Base-by-base conservation (phyloP, 1,140 invertebrate genomes). In the Neodiprion virginianus region DNA sequence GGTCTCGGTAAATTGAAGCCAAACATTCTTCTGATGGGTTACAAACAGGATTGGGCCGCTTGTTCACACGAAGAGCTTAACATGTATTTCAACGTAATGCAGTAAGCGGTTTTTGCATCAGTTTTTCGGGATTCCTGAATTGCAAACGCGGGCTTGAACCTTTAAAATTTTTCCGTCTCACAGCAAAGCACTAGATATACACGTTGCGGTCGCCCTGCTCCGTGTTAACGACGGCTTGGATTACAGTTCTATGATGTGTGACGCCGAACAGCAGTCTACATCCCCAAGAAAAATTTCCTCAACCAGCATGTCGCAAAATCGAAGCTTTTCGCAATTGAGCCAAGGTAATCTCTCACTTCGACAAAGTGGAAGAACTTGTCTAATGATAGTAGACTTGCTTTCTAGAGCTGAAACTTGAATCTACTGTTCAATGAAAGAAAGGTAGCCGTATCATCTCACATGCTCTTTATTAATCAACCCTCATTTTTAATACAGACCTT, bases 121-220 rank as follows among this genome's bases (percentile, higher is more conserved):
- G 49, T 67, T 72, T 21, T 49, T 70, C 17, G 70, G 48, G 67
- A 21, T 48, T 71, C 72, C 71, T 69, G 73, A 67, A 48, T 47
- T 74, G 12, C 66, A 67, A 73, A 65, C 61, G 67, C 48, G 74
- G 48, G 23, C 65, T 11, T 21, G 28, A 28, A 17, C 73, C 10
- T n/a, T 23, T 69, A 70, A 71, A 47, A 73, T 48, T 73, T 73
- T 77, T 75, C 72, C 73, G 28, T 78, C 74, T 90, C 89, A 83
- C 86, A 98, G 96, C 87, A 96, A 96, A 89, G 96, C 97, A 0
- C 91, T 99, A 78, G 97, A 99, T 88, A 92, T 97, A 88, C 94
- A 98, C 83, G 92, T 97, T 87, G 96, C 96, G 8, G 92, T 99
- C 40, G 96, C 94, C 9, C 93, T 99, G 74, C 88, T 99, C 7